Base-by-base conservation (phyloP, 1,140 invertebrate genomes). In the Heliconius congener region DNA sequence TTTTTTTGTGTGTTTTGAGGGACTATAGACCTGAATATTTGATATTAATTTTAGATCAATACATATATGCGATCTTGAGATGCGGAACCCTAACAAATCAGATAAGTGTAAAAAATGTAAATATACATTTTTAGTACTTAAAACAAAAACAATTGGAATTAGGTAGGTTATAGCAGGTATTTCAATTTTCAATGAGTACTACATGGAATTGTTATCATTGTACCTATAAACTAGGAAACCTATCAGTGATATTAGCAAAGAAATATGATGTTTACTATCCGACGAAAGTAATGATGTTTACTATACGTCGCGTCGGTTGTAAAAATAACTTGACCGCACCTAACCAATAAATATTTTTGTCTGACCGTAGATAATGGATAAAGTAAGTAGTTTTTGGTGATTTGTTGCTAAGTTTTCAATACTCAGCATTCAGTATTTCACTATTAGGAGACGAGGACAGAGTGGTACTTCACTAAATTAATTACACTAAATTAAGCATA, bases 291-390 rank as follows among this genome's bases (percentile, higher is more conserved):
- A 66, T 66, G 23, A 23, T 23, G 23, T 23, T 23, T 23, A 23
- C 23, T 23, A 23, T 66, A 66, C 55, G 55, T 57, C 3, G 27
- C 55, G 55, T 57, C 3, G 27, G 60, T 66, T 23, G 60, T 66
- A 66, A 66, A 66, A 66, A 66, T 66, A 66, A 30, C 60, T 66
- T 66, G 60, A 66, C 60, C 60, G 60, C n/a, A 66, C 27, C 60
- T 66, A 66, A 30, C 23, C 60, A 66, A 66, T 66, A 66, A 66
- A 66, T 66, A 23, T 23, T 66, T 66, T 66, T 16, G 60, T 66
- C 60, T 30, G 60, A 66, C n/a, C 27, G 60, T 66, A 66, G 60
- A 66, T 66, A 66, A 66, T 66, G 60, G 60, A 66, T 66, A 66
- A 66, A 1, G 60, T 13, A 66, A 66, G 60, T 66, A 66, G 60